Evolutionary conservation across 2,113 vertebrate species (phyloP).

Genomic region (Eclectus roratus): DNA sequence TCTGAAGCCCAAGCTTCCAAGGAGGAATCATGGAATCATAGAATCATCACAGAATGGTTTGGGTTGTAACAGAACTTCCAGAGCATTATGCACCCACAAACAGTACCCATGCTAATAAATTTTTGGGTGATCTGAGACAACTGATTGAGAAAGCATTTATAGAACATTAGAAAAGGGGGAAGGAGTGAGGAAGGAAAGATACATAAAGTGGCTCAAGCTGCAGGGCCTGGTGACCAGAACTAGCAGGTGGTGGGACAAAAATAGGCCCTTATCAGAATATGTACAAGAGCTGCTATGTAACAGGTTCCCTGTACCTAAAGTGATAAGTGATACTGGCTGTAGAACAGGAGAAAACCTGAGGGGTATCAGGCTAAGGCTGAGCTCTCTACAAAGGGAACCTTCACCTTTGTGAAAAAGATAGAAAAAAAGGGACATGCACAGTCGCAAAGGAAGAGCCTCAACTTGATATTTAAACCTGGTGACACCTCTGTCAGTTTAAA

Average conservation of each 20-base stretch:
- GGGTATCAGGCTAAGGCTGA: background rate
- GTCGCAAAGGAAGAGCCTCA: background rate
- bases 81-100: background rate
- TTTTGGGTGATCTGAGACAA: background rate
- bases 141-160: background rate
- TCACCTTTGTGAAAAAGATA: background rate
- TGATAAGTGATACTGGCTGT: background rate
- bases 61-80: background rate
- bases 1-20: background rate
- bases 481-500: background rate
- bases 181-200: background rate
- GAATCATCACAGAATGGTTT: background rate
- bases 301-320: background rate
- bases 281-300: background rate
- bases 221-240: background rate
- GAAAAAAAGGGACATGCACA: background rate
- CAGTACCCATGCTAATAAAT: background rate
- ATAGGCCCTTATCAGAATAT: too few species aligned
- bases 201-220: background rate
- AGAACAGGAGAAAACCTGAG: background rate
- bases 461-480: background rate
- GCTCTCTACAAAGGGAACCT: background rate
- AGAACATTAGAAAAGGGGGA: background rate
- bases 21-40: background rate
- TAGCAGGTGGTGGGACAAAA: background rate